phyloP scores from a whole-genome alignment of 2,888 invertebrate species.

The Dasypolia templi region DNA sequence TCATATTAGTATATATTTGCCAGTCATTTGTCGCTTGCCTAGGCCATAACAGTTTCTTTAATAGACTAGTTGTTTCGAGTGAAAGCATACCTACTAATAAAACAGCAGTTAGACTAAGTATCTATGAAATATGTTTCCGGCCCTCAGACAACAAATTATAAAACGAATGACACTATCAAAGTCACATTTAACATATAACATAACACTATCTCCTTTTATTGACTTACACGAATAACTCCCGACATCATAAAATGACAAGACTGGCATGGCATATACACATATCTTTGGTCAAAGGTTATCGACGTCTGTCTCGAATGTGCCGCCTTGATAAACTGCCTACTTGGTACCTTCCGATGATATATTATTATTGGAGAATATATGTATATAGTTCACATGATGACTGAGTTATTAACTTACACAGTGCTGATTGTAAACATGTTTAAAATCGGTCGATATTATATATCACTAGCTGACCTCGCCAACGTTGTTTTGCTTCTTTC shows the following conservation, averaged over 20 bases:
- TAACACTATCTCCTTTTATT: constrained; percentile 39
- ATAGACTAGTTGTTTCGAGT: background rate
- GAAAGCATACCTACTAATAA: background rate
- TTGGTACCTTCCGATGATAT: constrained; percentile 33
- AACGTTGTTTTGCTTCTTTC: too few relatives aligned
- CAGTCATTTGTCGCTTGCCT: background rate
- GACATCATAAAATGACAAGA: constrained; percentile 44
- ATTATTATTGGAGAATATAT: constrained; percentile 27
- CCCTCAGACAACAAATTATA: constrained; percentile 39
- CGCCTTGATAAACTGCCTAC: constrained; percentile 61
- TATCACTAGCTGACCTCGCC: too few relatives aligned
- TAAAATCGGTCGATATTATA: background rate
- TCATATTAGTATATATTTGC: background rate
- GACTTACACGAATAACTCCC: constrained; percentile 21
- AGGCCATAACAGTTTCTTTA: background rate
- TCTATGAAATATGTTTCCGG: constrained; percentile 14
- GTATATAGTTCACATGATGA: constrained; percentile 18
- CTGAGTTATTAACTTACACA: constrained; percentile 22
- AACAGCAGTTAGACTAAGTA: background rate
- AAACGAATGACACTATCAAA: constrained; percentile 11
- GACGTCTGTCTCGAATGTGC: constrained; percentile 57
- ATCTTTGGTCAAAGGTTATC: constrained; percentile 65
- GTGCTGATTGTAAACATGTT: constrained; percentile 18
- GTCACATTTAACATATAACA: constrained; percentile 36
- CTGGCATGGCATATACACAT: constrained; percentile 39